Conservation (phyloP, 2,797 vertebrate species). For the Pseudochirops corinnae region DNA sequence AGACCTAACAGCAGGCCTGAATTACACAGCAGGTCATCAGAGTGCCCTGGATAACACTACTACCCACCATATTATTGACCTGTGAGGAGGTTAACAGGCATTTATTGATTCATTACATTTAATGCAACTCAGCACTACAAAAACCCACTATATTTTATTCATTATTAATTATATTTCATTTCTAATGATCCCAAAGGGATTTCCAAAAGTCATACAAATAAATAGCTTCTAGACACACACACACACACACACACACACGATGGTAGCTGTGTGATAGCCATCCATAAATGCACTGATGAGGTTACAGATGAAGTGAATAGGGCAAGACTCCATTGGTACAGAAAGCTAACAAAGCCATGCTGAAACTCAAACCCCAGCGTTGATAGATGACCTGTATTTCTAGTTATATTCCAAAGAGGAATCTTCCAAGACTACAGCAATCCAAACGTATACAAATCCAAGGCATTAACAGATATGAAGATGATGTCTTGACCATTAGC, state of each 20-base stretch:
- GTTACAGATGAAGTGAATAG: background rate
- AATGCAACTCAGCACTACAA: constrained; percentile 72
- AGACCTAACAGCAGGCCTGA: constrained; percentile 60
- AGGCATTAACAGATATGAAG: background rate
- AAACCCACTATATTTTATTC: constrained; percentile 69
- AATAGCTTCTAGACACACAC: background rate
- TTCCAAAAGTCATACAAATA: constrained; percentile 35
- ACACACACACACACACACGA: background rate
- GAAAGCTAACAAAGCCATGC: background rate
- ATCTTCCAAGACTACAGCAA: background rate
- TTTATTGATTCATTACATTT: constrained; percentile 78
- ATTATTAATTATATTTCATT: constrained; percentile 70
- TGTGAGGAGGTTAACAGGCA: constrained; percentile 73
- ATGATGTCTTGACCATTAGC: background rate
- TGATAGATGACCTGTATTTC: background rate
- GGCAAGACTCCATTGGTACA: background rate
- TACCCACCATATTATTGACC: constrained; percentile 58
- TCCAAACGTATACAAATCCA: background rate
- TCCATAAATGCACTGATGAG: background rate
- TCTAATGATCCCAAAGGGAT: constrained; percentile 60
- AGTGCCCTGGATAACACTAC: constrained; percentile 52
- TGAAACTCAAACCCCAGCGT: background rate
- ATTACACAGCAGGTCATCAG: constrained; percentile 43
- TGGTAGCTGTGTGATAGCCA: background rate
- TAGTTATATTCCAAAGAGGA: background rate